Base-by-base conservation (phyloP, 2,113 vertebrate genomes). In the Podarcis raffonei region DNA sequence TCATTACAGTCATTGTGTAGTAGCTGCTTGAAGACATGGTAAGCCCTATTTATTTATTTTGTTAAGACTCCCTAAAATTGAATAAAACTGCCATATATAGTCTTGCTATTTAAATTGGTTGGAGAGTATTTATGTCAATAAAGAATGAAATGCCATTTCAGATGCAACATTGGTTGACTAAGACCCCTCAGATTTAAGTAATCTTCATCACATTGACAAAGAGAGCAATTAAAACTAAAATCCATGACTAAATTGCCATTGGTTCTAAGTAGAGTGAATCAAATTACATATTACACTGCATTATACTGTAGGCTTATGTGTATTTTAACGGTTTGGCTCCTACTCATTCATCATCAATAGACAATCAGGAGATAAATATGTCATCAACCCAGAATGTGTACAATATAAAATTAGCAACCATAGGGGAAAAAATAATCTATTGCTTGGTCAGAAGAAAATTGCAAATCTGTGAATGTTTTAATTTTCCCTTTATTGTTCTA, bases 181-280 rank as follows among this genome's bases (percentile, higher is more conserved):
- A 89, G 87, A 82, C 79, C 88, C 65, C 86, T 92, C 90, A 92
- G 71, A 91, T 93, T 79, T 59, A 91, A 90, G 65, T 39, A 82
- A 85, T 92, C 84, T 88, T 83, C 89, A 92, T 89, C 82, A 87
- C 76, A 81, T 59, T 78, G 65, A 91, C 81, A 92, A 93, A 94
- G 87, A 68, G 91, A 93, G 72, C 92, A 93, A 95, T 95, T 94
- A 94, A 92, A 95, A 86, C 86, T 89, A 72, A 89, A 92, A 94
- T 90, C 91, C 87, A 89, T 90, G 76, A 53, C 87, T 87, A 84
- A 94, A 94, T 85, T 94, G n/a, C 84, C 91, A 83, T 91, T 87
- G 91, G 92, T 86, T 92, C 48, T 81, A 89, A 91, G 79, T 84
- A 84, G 85, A 89, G 85, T 39, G 85, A 90, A 90, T 91, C 89